phyloP scores from a whole-genome alignment of 2,888 invertebrate genomes.

The Ophion ellenae region DNA sequence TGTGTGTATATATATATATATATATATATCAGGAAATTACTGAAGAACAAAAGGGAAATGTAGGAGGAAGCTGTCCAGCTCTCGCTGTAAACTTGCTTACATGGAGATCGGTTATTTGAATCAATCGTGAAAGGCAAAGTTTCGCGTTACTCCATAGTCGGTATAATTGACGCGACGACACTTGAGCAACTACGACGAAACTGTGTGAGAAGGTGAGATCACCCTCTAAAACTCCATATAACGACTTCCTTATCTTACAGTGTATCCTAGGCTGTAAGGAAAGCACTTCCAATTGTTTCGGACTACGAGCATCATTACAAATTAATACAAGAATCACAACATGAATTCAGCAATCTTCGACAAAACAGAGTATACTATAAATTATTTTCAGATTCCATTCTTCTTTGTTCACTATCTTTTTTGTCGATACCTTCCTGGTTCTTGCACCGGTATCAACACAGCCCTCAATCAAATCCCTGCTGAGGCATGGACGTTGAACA shows the following conservation, averaged over 20 bases:
- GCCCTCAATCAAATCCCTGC: neutral
- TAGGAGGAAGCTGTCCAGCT: constrained; percentile 20
- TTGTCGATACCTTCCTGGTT: neutral
- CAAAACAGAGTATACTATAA: no score
- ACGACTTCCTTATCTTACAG: no score
- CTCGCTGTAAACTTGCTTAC: constrained; percentile 25
- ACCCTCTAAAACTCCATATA: no score
- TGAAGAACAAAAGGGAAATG: constrained; percentile 28
- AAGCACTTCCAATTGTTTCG: no score
- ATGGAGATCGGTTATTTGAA: constrained; percentile 38
- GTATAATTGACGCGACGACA: neutral
- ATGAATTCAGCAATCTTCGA: no score
- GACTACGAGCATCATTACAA: no score
- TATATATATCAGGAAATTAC: constrained; percentile 6
- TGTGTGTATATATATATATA: neutral
- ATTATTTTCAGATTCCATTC: no score
- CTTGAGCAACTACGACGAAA: no score
- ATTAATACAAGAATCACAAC: no score
- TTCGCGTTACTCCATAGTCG: neutral
- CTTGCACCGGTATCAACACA: neutral
- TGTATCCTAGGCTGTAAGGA: no score
- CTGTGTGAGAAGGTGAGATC: no score
- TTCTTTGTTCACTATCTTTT: neutral
- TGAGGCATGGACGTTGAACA: neutral
- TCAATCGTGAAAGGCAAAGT: constrained; percentile 38